Percentiles rank a stretch among this genome's conserved stretches.
Conservation (phyloP, 2,797 vertebrate species). For the Pseudochromis fuscus region DNA sequence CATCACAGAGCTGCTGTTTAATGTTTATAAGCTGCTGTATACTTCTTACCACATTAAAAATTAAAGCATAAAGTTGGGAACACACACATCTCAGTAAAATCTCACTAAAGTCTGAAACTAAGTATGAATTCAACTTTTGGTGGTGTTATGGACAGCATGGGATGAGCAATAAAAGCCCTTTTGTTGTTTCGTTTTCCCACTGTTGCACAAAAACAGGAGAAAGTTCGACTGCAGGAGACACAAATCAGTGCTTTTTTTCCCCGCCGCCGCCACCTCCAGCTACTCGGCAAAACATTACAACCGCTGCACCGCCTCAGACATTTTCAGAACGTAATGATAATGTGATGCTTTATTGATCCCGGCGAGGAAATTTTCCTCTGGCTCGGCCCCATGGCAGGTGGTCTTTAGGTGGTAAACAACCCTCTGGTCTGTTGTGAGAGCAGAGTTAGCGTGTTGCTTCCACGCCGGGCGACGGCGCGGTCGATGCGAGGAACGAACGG, state of each 20-base stretch:
- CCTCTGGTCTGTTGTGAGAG: slow-evolving; percentile 22
- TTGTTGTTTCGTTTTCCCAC: slow-evolving; percentile 1
- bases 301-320: not conserved
- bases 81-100: not conserved
- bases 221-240: not conserved
- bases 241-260: slow-evolving; percentile 12
- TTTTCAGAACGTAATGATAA: slow-evolving; percentile 43
- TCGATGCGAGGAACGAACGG: slow-evolving; percentile 47
- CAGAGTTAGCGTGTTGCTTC: slow-evolving; percentile 25
- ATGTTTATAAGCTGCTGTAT: not conserved
- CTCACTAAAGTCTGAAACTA: not conserved
- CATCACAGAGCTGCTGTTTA: not conserved
- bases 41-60: not conserved
- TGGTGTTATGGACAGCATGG: not conserved
- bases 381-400: slow-evolving; percentile 8
- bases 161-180: not conserved
- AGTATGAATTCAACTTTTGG: not conserved
- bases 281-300: slow-evolving; percentile 14
- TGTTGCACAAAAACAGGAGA: not conserved
- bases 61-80: not conserved
- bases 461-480: slow-evolving; percentile 6
- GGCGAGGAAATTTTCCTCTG: slow-evolving; percentile 19
- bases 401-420: slow-evolving; percentile 47
- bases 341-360: slow-evolving; percentile 51
- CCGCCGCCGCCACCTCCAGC: not conserved